Evolutionary conservation across 1,140 invertebrate genomes (phyloP), one percentile per base, ranked within the genome.

Genomic region (Conus ventricosus): DNA sequence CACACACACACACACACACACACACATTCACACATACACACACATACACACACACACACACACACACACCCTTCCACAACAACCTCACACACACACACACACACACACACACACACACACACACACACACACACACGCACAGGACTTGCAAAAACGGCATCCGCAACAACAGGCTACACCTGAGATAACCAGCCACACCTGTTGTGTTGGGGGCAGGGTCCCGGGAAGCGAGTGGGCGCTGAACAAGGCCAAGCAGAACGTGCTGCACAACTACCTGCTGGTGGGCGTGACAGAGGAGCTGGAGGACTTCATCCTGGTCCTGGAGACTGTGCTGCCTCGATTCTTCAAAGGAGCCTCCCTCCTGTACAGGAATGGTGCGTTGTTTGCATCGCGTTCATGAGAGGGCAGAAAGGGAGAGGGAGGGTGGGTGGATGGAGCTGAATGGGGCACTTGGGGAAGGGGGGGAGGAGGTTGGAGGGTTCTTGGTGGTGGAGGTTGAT

Each of bases 281-380:
- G 99, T 99, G 60, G 99, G 99, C 53, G 96, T 99, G 0, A 99
- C 99, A 0, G 99, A 99, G 95, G 97, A 99, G 95, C 96, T 99
- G 94, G 96, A 97, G 89, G 98, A 99, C 94, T 99, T 99, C 96
- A 97, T 99, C 82, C 96, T 97, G 89, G 95, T 99, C n/a, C 95
- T 99, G 23, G 98, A 99, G 95, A 96, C 96, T 78, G 96, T 97
- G 4, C 94, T 99, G 82, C 99, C 99, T 54, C 96, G 97, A 78
- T 97, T 99, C 93, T 99, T 99, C 94, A 97, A 96, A 93, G 99
- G 99, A 75, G 98, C 98, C 76, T 96, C 97, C 57, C 96, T 97
- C 91, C 96, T 98, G 91, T 99, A 97, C 95, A 88, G 54, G 60
- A 84, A 5, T 67, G 87, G 87, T 87, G 25, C 6, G 84, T 60